Evolutionary conservation across 2,888 invertebrate species (phyloP), one percentile per base, ranked within the genome.

Genomic region (Neoitamus cyanurus): DNA sequence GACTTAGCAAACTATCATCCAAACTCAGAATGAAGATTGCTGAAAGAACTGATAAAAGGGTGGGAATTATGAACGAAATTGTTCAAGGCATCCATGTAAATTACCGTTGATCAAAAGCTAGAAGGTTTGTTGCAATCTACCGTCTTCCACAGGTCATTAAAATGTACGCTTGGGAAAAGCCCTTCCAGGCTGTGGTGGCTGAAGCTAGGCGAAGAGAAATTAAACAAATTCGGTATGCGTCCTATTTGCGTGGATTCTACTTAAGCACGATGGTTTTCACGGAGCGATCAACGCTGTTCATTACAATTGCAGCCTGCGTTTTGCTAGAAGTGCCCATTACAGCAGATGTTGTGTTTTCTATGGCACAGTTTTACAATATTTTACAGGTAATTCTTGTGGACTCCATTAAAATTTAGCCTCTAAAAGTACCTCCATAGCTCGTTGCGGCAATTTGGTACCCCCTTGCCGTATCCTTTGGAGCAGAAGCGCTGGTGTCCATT

Each of bases 151-250:
- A 96, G 93, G 97, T 98, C 1, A 97, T 98, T 87, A 98, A 98
- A 93, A 98, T 98, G 97, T 98, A 98, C 90, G 96, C 97, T 2
- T 98, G 98, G 96, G 98, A 98, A 90, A 95, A 95, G 87, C 96
- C 97, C 0, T 98, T 98, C 89, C 95, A 96, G 85, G 93, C 95
- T 86, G 93, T 97, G n/a, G 95, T 98, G 2, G 94, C 94, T 7
- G 90, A 93, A 80, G 95, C 96, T 1, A 92, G 98, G 88, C 94
- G 93, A 92, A 94, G 93, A 88, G 95, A 94, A 88, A 93, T 94
- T 86, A 92, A 93, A 78, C 92, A 93, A 88, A 93, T 94, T 87
- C 92, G 92, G 6, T 93, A 93, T 84, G 94, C 94, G 25, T 94
- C 94, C 0, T 94, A 95, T 89, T 92, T 94, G 85, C 93, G 93